Percentiles rank a stretch among this genome's conserved stretches.
phyloP scores from a whole-genome alignment of 1,140 invertebrate species.

The Pinna nobilis region DNA sequence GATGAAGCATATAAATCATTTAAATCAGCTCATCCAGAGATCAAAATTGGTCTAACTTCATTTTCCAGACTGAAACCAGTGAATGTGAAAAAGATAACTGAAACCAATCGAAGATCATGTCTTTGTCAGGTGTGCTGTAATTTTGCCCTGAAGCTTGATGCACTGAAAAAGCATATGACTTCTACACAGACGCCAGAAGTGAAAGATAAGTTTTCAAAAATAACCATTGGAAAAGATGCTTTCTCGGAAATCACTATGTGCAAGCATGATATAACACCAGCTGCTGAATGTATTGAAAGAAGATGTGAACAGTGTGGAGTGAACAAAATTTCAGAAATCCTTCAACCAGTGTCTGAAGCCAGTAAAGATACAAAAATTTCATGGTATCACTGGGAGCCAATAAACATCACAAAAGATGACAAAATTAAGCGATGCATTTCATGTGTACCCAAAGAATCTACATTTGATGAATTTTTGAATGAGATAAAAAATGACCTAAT shows the following conservation, averaged over 20 bases:
- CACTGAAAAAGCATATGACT: slow-evolving; percentile 13
- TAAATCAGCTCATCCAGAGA: slow-evolving; percentile 19
- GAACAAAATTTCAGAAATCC: slow-evolving; percentile 9
- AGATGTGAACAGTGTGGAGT: slow-evolving; percentile 22
- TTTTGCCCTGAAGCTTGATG: slow-evolving; percentile 39
- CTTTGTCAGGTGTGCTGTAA: slow-evolving; percentile 45
- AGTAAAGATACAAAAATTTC: slow-evolving; percentile 21
- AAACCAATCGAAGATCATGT: slow-evolving; percentile 40
- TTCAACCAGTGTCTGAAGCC: slow-evolving; percentile 14
- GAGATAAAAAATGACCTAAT: background rate
- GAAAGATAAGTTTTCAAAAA: no score
- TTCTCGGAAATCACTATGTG: slow-evolving; percentile 22
- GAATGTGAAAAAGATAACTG: slow-evolving; percentile 37
- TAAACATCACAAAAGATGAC: slow-evolving; percentile 33
- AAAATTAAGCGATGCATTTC: slow-evolving; percentile 31
- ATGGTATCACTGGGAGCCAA: slow-evolving; percentile 35
- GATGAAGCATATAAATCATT: slow-evolving; percentile 27
- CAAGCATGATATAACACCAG: slow-evolving; percentile 19
- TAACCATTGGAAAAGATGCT: slow-evolving; percentile 18
- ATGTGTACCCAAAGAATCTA: slow-evolving; percentile 26
- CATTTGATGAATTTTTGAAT: slow-evolving; percentile 13
- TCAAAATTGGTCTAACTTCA: slow-evolving; percentile 33
- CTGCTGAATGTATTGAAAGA: slow-evolving; percentile 22
- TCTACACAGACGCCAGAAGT: background rate
- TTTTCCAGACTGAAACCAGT: slow-evolving; percentile 38